Evolutionary conservation across 2,797 vertebrate genomes (phyloP).

Genomic region (Hydrolagus colliei): DNA sequence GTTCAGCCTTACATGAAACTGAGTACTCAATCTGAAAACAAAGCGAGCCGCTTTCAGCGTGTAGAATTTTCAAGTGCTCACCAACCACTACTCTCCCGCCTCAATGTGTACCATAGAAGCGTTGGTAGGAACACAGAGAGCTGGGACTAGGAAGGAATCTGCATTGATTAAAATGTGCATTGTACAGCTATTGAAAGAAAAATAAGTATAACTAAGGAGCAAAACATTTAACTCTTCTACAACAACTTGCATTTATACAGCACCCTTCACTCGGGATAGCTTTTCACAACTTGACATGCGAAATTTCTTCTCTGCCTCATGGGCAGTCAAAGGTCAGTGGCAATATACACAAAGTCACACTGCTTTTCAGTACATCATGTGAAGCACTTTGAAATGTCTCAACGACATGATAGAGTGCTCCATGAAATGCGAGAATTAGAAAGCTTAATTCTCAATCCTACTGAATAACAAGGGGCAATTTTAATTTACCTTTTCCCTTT

Average conservation of each 20-base stretch:
- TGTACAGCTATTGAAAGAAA: constrained; percentile 25
- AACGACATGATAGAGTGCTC: no score
- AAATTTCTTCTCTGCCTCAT: not conserved
- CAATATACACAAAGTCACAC: no score
- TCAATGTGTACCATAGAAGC: not conserved
- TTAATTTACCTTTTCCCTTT: constrained; percentile 25
- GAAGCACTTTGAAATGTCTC: no score
- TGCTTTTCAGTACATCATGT: no score
- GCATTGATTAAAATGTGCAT: not conserved
- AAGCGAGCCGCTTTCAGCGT: not conserved
- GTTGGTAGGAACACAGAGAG: not conserved
- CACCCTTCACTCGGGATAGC: no score
- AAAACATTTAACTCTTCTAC: not conserved
- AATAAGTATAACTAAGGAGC: not conserved
- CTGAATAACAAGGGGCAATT: constrained; percentile 4
- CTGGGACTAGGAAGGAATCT: not conserved
- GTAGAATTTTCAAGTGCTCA: not conserved
- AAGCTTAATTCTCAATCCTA: not conserved
- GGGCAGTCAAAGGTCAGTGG: constrained; percentile 1
- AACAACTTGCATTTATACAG: not conserved
- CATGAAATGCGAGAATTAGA: no score
- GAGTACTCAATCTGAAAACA: no score
- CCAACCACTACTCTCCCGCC: not conserved
- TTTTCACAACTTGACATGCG: not conserved
- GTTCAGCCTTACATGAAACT: no score